Conservation (phyloP, 2,797 vertebrate species). For the Lepilemur septentrionalis region DNA sequence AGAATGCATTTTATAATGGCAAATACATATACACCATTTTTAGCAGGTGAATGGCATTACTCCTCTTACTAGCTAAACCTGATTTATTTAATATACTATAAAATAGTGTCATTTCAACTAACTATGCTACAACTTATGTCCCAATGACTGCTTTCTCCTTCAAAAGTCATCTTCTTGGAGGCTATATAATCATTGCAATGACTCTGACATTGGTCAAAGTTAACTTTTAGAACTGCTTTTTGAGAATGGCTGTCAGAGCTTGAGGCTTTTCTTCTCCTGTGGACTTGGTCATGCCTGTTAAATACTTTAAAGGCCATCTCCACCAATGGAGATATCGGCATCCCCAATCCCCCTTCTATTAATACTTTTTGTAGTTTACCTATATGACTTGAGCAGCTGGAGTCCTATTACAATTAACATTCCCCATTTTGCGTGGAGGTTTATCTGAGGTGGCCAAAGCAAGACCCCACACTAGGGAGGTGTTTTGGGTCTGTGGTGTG, state of each 20-base stretch:
- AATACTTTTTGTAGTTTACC: background rate
- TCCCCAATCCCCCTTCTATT: background rate
- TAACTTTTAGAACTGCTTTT: background rate
- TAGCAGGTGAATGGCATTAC: background rate
- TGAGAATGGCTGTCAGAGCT: background rate
- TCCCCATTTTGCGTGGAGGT: background rate
- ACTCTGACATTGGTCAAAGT: slow-evolving; percentile 13
- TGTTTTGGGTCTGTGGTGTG: background rate
- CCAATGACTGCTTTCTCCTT: slow-evolving; percentile 28
- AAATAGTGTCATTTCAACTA: slow-evolving; percentile 25
- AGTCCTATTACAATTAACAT: background rate
- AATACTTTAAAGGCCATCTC: background rate
- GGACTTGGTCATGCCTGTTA: background rate
- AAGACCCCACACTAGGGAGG: background rate
- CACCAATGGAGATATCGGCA: background rate
- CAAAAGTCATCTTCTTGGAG: background rate
- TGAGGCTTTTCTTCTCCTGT: background rate
- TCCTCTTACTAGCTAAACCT: background rate
- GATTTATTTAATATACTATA: slow-evolving; percentile 29
- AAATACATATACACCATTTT: background rate
- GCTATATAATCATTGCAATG: background rate
- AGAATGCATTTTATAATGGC: slow-evolving; percentile 33
- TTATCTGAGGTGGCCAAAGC: background rate
- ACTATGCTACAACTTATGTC: slow-evolving; percentile 8
- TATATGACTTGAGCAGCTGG: background rate